Conservation (phyloP, 2,797 vertebrate species). For the Selene dorsalis region DNA sequence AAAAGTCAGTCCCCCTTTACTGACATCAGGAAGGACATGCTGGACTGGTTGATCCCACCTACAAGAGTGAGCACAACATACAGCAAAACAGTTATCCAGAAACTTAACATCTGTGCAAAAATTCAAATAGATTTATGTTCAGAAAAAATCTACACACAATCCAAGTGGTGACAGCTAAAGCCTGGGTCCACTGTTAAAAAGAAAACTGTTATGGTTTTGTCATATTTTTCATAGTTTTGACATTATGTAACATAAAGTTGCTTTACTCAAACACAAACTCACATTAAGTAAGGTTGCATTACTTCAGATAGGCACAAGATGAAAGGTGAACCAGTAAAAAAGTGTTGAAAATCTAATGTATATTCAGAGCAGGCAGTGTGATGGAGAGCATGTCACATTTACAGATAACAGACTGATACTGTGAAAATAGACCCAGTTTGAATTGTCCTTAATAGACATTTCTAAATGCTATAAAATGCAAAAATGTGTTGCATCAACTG, state of each 20-base stretch:
- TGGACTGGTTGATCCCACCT: constrained; percentile 90
- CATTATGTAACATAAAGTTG: too few relatives aligned
- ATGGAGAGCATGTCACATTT: not conserved
- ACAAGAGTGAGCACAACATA: constrained; percentile 34
- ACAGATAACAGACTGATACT: not conserved
- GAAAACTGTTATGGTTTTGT: not conserved
- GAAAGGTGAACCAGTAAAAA: not conserved
- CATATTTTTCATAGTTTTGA: not conserved
- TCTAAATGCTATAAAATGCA: not conserved
- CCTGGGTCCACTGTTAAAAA: not conserved
- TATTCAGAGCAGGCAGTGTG: not conserved
- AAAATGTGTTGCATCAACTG: not conserved
- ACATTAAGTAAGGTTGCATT: too few relatives aligned
- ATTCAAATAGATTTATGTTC: not conserved
- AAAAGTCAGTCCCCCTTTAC: constrained; percentile 80
- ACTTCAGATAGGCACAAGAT: not conserved
- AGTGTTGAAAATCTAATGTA: not conserved
- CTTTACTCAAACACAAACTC: too few relatives aligned
- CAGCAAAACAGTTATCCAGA: constrained; percentile 7
- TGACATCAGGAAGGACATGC: constrained; percentile 78
- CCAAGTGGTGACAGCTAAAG: not conserved
- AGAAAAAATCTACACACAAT: not conserved
- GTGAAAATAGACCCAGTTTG: not conserved
- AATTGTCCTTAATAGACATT: not conserved
- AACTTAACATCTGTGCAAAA: constrained; percentile 1